Conservation (phyloP, 1,140 invertebrate species). For the Zophobas atratus region DNA sequence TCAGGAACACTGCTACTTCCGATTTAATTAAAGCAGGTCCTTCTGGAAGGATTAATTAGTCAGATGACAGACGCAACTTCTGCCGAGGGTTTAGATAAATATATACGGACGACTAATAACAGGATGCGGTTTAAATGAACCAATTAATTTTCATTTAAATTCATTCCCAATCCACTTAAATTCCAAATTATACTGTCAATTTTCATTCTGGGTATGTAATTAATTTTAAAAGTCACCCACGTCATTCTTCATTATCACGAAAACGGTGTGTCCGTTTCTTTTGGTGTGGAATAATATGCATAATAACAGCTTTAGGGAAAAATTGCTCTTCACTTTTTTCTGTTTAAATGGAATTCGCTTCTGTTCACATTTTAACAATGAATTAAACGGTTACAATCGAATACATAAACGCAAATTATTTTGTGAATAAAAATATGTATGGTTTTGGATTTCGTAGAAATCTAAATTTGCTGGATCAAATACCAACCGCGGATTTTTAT, state of each 20-base stretch:
- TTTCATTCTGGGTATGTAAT: constrained; percentile 52
- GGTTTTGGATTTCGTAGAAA: too few relatives aligned
- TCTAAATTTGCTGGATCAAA: too few relatives aligned
- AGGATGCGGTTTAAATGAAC: constrained; percentile 62
- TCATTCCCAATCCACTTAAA: constrained; percentile 57
- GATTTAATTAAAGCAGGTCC: constrained; percentile 63
- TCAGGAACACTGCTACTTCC: constrained; percentile 55
- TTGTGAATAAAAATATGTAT: too few relatives aligned
- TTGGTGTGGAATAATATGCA: neutral
- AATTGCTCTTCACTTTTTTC: too few relatives aligned
- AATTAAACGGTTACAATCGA: too few relatives aligned
- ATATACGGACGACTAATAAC: constrained; percentile 61
- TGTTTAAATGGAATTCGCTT: too few relatives aligned
- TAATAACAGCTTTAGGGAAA: too few relatives aligned
- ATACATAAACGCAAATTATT: too few relatives aligned
- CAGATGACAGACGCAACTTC: constrained; percentile 60
- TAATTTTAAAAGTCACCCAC: constrained; percentile 42
- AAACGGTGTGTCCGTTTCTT: constrained; percentile 2
- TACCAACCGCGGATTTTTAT: too few relatives aligned
- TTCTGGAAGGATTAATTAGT: constrained; percentile 64
- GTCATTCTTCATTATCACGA: constrained; percentile 35
- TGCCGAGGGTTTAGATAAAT: constrained; percentile 59
- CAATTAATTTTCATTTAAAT: constrained; percentile 65
- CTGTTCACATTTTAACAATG: too few relatives aligned
- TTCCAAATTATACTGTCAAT: constrained; percentile 58